These are phyloP conservation scores for Myotis findleyi DNA, from an alignment of 2,797 vertebrate species.

Conservation along the genomic window DNA sequence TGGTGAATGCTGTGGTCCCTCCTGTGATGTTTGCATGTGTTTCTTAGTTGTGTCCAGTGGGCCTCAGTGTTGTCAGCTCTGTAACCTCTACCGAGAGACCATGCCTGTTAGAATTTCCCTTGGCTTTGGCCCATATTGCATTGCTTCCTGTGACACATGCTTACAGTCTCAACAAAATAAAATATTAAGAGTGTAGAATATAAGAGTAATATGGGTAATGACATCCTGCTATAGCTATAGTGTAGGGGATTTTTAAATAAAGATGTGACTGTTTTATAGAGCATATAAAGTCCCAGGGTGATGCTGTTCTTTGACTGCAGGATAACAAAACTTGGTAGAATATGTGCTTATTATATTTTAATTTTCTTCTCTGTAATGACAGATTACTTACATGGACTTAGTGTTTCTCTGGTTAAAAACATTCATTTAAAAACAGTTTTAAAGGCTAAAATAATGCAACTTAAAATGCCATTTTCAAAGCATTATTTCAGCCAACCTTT, in stretches of 20 bases:
- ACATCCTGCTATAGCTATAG: not conserved
- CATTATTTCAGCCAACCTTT: not conserved
- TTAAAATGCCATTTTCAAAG: constrained; percentile 44
- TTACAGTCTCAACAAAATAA: not conserved
- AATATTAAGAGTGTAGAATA: not conserved
- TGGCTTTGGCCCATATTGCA: not conserved
- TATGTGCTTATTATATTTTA: constrained; percentile 60
- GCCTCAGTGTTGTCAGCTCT: constrained; percentile 49
- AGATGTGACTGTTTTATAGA: not conserved
- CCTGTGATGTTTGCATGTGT: constrained; percentile 63
- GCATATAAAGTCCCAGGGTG: not conserved
- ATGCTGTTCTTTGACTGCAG: not conserved
- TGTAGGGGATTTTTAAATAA: constrained; percentile 22
- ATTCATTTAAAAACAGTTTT: constrained; percentile 22
- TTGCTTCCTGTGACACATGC: constrained; percentile 10
- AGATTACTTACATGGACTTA: constrained; percentile 21
- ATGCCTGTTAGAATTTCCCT: not conserved
- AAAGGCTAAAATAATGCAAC: not conserved
- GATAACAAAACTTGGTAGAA: not conserved
- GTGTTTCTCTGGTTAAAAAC: constrained; percentile 60
- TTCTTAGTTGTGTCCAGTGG: constrained; percentile 4
- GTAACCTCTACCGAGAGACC: constrained; percentile 40
- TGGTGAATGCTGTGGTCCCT: not conserved
- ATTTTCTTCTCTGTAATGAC: constrained; percentile 52
- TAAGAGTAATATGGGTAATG: not conserved